Conservation (phyloP, 2,113 vertebrate genomes). For the Balaenoptera acutorostrata region DNA sequence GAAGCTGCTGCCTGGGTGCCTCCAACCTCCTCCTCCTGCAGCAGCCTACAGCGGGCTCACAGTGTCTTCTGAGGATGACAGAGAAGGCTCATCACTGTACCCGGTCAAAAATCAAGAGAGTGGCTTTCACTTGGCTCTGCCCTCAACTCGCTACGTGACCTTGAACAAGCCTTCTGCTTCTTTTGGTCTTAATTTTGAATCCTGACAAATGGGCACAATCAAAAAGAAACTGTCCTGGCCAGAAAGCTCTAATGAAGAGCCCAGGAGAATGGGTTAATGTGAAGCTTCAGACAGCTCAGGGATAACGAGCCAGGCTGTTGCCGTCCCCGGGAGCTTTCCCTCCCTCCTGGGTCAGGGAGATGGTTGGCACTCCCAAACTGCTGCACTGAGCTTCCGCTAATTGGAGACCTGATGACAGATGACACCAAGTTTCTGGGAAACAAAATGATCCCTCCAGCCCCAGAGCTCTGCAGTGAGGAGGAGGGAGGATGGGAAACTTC, state of each 20-base stretch:
- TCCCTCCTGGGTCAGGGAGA: constrained; percentile 37
- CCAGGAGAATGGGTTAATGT: constrained; percentile 33
- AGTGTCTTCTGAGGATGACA: not conserved
- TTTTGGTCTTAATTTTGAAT: not conserved
- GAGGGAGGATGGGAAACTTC: constrained; percentile 38
- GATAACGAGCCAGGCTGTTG: constrained; percentile 24
- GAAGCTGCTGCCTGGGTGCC: not conserved
- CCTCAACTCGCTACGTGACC: not conserved
- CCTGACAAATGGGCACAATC: not conserved
- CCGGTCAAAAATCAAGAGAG: not conserved
- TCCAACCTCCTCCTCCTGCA: not conserved
- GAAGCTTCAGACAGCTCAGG: constrained; percentile 6
- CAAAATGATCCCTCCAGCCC: constrained; percentile 73
- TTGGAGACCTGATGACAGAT: constrained; percentile 77
- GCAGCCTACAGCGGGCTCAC: not conserved
- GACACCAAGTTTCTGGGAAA: constrained; percentile 77
- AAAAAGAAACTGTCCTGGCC: not conserved
- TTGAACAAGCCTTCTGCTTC: not conserved
- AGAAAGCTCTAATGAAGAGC: constrained; percentile 37
- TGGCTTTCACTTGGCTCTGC: not conserved
- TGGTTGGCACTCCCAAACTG: constrained; percentile 59
- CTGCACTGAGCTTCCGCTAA: constrained; percentile 76
- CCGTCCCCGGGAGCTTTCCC: not conserved
- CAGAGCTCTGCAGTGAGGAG: constrained; percentile 65
- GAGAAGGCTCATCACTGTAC: not conserved